Evolutionary conservation across 53 echinoderm and acorn worm genomes (phyloP).

Genomic region (Mesocentrotus franciscanus): DNA sequence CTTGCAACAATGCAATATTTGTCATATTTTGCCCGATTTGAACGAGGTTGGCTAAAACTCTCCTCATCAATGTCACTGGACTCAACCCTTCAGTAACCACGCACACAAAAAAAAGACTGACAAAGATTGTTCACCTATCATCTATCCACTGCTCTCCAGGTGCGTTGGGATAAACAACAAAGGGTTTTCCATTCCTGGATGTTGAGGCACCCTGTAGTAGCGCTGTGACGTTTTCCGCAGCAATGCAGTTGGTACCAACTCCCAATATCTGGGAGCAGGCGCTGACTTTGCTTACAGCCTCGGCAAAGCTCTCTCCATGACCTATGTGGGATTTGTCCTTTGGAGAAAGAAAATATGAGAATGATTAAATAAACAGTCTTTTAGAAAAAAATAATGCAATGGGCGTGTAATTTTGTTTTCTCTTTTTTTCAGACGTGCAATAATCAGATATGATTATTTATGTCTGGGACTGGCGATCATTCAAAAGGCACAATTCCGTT

Average conservation of each 20-base stretch:
- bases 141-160: conserved; percentile 63
- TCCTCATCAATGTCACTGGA: too few relatives aligned
- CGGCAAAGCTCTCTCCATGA: conserved; percentile 86
- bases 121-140: neutral
- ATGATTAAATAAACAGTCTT: neutral
- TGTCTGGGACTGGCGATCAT: too few relatives aligned
- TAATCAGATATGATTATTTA: too few relatives aligned
- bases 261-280: conserved; percentile 70
- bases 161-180: conserved; percentile 77
- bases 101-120: neutral
- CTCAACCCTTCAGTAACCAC: too few relatives aligned
- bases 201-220: conserved; percentile 72
- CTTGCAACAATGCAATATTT: too few relatives aligned
- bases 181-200: conserved; percentile 67
- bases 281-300: conserved; percentile 70
- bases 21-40: too few relatives aligned
- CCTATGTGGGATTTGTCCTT: conserved; percentile 59
- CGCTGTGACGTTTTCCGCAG: conserved; percentile 72
- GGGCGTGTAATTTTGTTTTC: too few relatives aligned
- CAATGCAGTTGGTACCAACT: conserved; percentile 86
- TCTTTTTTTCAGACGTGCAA: too few relatives aligned
- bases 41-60: too few relatives aligned
- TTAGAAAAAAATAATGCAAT: too few relatives aligned
- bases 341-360: neutral
- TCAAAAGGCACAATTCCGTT: too few relatives aligned